Percentiles rank a stretch among this genome's conserved stretches.
phyloP scores from a whole-genome alignment of 2,113 vertebrate genomes.

The Menura novaehollandiae region DNA sequence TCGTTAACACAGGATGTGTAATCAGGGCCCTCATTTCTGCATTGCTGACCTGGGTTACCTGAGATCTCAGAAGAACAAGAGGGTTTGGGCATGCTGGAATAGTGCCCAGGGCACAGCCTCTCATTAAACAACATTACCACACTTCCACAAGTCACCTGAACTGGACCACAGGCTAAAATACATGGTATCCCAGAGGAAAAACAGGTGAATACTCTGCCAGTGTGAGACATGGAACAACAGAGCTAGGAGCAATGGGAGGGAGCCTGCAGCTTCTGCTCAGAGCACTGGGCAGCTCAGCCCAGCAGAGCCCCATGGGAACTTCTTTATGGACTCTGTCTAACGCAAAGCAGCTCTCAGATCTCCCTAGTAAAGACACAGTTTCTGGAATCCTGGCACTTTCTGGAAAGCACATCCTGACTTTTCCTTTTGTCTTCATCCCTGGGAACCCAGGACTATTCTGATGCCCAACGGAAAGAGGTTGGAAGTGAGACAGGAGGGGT shows the following conservation, averaged over 20 bases:
- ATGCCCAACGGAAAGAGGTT: neutral
- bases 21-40: neutral
- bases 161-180: neutral
- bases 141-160: neutral
- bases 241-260: neutral
- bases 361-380: neutral
- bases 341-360: neutral
- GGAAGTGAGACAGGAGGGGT: neutral
- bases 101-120: neutral
- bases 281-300: neutral
- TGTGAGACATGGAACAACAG: neutral
- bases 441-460: neutral
- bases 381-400: neutral
- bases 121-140: neutral
- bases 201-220: neutral
- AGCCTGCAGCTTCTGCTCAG: neutral
- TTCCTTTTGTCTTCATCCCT: neutral
- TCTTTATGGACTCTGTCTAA: neutral
- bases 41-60: neutral
- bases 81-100: neutral
- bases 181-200: neutral
- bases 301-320: accelerated
- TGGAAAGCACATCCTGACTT: neutral
- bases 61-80: neutral
- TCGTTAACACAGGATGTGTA: neutral